Evolutionary conservation across 2,888 invertebrate genomes (phyloP).

Genomic region (Drosophila diplacantha): DNA sequence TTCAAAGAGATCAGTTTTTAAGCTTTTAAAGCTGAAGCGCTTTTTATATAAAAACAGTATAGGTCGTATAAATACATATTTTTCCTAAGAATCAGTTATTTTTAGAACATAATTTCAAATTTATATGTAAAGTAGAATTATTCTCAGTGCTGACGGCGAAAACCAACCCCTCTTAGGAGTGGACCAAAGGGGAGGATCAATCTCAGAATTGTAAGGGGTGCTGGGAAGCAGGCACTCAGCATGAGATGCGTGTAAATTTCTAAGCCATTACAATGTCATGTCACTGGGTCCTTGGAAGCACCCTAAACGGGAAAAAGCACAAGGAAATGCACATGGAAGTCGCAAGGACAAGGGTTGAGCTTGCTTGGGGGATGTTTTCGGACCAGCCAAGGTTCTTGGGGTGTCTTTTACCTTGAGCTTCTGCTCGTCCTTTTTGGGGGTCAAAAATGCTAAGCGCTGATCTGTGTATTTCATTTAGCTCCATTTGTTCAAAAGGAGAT

Average conservation of each 20-base stretch:
- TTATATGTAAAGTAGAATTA: neutral
- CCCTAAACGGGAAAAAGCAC: conserved; percentile 52
- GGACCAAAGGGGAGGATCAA: conserved; percentile 36
- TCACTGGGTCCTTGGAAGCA: conserved; percentile 71
- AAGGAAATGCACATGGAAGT: conserved; percentile 37
- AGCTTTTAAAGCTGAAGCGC: neutral
- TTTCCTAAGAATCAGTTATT: neutral
- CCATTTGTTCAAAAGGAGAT: neutral
- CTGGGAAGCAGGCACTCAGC: conserved; percentile 44
- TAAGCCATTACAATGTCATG: conserved; percentile 72
- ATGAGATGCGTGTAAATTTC: conserved; percentile 65
- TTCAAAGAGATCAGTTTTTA: neutral
- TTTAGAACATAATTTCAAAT: neutral
- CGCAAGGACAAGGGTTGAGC: conserved; percentile 66
- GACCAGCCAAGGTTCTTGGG: conserved; percentile 32
- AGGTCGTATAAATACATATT: neutral
- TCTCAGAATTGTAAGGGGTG: conserved; percentile 53
- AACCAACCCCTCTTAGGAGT: conserved; percentile 52
- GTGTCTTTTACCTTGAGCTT: conserved; percentile 15
- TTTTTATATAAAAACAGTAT: neutral
- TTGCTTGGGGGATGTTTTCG: conserved; percentile 43
- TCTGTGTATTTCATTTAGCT: neutral
- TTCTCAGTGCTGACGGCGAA: conserved; percentile 10
- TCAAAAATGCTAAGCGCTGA: neutral
- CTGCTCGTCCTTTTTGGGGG: conserved; percentile 13